Conservation (phyloP, 1,140 invertebrate species). For the Megathymus violae region DNA sequence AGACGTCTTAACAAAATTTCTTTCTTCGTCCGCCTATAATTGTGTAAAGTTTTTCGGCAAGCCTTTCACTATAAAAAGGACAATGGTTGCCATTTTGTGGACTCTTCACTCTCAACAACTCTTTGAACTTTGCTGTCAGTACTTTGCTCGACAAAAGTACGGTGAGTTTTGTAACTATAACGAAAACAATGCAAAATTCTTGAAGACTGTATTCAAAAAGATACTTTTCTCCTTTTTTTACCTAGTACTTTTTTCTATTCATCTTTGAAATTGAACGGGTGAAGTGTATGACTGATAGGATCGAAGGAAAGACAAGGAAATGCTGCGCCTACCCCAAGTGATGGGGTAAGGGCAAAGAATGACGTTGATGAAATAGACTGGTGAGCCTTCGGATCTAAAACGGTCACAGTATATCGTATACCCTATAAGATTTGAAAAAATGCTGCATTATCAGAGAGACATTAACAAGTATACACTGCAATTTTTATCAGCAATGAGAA, state of each 20-base stretch:
- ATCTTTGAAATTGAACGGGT: not conserved
- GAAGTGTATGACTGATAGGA: not conserved
- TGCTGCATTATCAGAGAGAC: too few species aligned
- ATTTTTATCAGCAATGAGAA: too few species aligned
- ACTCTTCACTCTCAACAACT: slow-evolving; percentile 22
- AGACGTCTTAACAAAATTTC: not conserved
- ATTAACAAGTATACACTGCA: too few species aligned
- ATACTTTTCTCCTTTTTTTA: not conserved
- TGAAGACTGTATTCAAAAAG: not conserved
- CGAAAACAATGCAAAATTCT: not conserved
- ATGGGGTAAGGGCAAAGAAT: too few species aligned
- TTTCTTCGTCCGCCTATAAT: slow-evolving; percentile 2
- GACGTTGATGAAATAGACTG: too few species aligned
- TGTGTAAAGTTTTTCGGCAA: slow-evolving; percentile 9
- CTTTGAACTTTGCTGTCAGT: slow-evolving; percentile 21
- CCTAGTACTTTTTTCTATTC: not conserved
- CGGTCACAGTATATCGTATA: too few species aligned
- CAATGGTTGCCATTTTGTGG: slow-evolving; percentile 21
- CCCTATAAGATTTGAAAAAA: too few species aligned
- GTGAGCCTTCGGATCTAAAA: too few species aligned
- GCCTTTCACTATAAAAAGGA: slow-evolving; percentile 14
- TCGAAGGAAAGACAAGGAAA: not conserved
- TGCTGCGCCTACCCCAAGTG: not conserved
- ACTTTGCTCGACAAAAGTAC: slow-evolving; percentile 7
- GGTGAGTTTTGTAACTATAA: slow-evolving; percentile 9